phyloP scores from a whole-genome alignment of 2,888 invertebrate genomes.

The Lymantria monacha region DNA sequence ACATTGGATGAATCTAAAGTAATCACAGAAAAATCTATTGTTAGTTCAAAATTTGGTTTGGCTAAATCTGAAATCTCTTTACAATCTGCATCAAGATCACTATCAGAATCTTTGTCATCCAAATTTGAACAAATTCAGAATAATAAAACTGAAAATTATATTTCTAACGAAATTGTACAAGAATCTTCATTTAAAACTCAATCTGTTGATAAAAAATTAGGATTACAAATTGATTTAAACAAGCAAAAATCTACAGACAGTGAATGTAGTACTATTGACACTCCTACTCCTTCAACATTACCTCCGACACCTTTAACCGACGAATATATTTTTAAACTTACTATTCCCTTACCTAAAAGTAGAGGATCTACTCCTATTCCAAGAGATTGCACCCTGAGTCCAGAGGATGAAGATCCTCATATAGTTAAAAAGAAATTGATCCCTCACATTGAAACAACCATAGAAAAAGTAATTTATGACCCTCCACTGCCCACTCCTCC shows the following conservation, averaged over 20 bases:
- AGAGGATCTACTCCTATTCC: constrained; percentile 44
- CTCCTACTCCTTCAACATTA: constrained; percentile 52
- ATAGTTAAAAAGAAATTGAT: constrained; percentile 65
- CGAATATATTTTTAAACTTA: constrained; percentile 67
- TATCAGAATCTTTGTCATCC: neutral
- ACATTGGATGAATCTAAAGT: constrained; percentile 12
- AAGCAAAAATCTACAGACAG: constrained; percentile 26
- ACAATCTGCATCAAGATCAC: constrained; percentile 4
- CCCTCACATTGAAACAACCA: constrained; percentile 60
- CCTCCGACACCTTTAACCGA: constrained; percentile 70
- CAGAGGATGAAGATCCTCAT: constrained; percentile 57
- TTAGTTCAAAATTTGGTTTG: constrained; percentile 6
- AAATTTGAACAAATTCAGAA: neutral
- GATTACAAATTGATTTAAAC: constrained; percentile 31
- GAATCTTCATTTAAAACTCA: constrained; percentile 26
- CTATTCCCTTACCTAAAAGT: constrained; percentile 59
- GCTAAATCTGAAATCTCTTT: neutral
- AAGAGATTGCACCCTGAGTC: constrained; percentile 34
- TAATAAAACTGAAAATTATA: constrained; percentile 13
- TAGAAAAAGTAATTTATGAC: constrained; percentile 60
- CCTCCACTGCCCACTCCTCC: constrained; percentile 60
- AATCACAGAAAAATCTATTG: constrained; percentile 5
- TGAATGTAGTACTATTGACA: constrained; percentile 42
- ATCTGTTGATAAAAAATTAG: constrained; percentile 19
- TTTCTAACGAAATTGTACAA: constrained; percentile 13